Percentiles rank a stretch among this genome's conserved stretches.
Conservation (phyloP, 1,140 invertebrate species). For the Solenopsis fugax region DNA sequence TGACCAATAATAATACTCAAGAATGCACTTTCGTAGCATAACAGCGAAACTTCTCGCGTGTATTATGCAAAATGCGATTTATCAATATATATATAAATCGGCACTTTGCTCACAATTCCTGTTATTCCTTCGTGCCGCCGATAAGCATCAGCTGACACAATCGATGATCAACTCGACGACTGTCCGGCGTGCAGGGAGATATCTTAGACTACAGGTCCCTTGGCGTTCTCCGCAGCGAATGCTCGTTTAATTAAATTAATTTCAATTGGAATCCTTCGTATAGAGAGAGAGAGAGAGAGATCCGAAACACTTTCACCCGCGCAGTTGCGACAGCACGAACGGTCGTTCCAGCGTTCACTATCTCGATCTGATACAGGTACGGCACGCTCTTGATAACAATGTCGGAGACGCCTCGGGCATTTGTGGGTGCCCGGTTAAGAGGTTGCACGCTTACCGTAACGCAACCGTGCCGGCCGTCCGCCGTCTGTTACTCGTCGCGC, state of each 20-base stretch:
- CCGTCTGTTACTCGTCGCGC: constrained; percentile 73
- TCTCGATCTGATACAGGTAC: constrained; percentile 77
- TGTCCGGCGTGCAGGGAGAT: constrained; percentile 40
- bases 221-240: constrained; percentile 50
- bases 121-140: constrained; percentile 32
- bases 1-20: background rate
- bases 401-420: constrained; percentile 77
- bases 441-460: constrained; percentile 61
- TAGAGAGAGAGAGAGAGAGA: constrained; percentile 64
- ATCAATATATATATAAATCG: constrained; percentile 1
- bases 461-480: constrained; percentile 33
- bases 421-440: constrained; percentile 72
- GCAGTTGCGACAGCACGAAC: constrained; percentile 77
- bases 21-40: background rate
- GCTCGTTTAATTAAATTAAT: constrained; percentile 84
- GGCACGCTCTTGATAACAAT: constrained; percentile 80
- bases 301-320: constrained; percentile 82
- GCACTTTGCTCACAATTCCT: constrained; percentile 14
- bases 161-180: constrained; percentile 60
- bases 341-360: constrained; percentile 61
- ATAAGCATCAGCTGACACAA: constrained; percentile 39
- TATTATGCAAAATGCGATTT: background rate
- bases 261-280: constrained; percentile 79
- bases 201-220: constrained; percentile 47
- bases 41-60: background rate